Conservation (phyloP, 2,888 invertebrate species). For the Melolontha melolontha region DNA sequence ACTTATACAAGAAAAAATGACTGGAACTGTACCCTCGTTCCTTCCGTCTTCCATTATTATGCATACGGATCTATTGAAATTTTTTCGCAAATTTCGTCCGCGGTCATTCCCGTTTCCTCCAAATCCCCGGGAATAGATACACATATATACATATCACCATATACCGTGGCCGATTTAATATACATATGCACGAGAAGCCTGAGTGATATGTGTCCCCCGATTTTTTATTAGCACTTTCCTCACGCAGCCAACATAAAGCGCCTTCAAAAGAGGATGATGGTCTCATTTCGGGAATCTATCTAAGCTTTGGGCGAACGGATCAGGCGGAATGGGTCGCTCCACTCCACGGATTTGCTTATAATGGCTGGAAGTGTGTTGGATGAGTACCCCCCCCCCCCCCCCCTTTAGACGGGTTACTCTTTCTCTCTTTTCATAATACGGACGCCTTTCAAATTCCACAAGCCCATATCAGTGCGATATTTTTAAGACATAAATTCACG, state of each 20-base stretch:
- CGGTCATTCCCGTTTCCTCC: slow-evolving; percentile 6
- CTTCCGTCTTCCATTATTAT: background rate
- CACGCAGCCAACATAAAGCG: slow-evolving; percentile 41
- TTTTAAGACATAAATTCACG: too few relatives aligned
- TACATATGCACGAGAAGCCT: background rate
- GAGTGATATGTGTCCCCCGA: slow-evolving; percentile 19
- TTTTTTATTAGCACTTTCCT: slow-evolving; percentile 44
- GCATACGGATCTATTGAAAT: slow-evolving; percentile 23
- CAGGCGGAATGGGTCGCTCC: slow-evolving; percentile 25
- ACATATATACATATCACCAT: slow-evolving; percentile 11
- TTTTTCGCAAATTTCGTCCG: slow-evolving; percentile 18
- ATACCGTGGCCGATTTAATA: background rate
- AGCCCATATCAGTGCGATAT: too few relatives aligned
- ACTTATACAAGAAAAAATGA: too few relatives aligned
- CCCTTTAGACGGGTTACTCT: background rate
- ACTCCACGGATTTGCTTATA: slow-evolving; percentile 3
- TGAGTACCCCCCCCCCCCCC: background rate
- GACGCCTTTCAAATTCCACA: background rate
- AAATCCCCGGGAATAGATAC: background rate
- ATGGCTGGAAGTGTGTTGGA: slow-evolving; percentile 1
- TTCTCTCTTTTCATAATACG: background rate
- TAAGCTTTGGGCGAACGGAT: slow-evolving; percentile 38
- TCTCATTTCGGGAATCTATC: slow-evolving; percentile 44
- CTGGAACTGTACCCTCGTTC: too few relatives aligned
- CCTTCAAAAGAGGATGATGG: slow-evolving; percentile 42